phyloP scores from a whole-genome alignment of 2,113 vertebrate species.

The Stigmatopora argus region DNA sequence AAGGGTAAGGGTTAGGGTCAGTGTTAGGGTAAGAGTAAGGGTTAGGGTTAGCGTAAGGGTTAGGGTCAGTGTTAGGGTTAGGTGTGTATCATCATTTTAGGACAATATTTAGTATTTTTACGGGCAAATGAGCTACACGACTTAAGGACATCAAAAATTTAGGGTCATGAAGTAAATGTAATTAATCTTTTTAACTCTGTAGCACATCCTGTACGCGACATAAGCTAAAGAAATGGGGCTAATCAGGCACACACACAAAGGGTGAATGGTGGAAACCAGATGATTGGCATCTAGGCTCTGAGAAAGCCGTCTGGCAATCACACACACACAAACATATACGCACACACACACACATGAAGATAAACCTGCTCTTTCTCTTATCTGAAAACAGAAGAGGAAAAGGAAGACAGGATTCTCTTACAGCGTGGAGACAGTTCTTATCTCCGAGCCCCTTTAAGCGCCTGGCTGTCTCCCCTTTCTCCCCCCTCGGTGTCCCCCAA shows the following conservation, averaged over 20 bases:
- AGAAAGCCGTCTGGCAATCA: constrained; percentile 30
- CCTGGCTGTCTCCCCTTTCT: not conserved
- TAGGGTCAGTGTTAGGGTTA: too few relatives aligned
- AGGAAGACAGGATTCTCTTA: constrained; percentile 58
- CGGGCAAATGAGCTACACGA: too few relatives aligned
- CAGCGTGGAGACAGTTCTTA: constrained; percentile 62
- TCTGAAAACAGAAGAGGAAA: constrained; percentile 42
- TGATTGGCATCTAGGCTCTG: constrained; percentile 54
- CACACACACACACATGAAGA: constrained; percentile 44
- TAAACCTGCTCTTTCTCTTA: constrained; percentile 55
- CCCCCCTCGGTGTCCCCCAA: constrained; percentile 18
- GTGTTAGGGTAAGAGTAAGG: too few relatives aligned
- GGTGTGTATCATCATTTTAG: too few relatives aligned
- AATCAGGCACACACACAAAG: constrained; percentile 16
- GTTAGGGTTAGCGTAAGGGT: too few relatives aligned
- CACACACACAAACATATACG: constrained; percentile 27
- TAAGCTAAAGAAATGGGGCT: too few relatives aligned
- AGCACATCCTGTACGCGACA: too few relatives aligned
- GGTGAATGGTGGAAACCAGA: constrained; percentile 43
- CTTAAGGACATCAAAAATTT: too few relatives aligned
- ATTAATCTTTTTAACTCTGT: too few relatives aligned
- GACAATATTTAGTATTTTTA: too few relatives aligned
- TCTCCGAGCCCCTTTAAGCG: constrained; percentile 54
- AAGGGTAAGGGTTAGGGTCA: too few relatives aligned
- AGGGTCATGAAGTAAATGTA: too few relatives aligned